Evolutionary conservation across 2,888 invertebrate genomes (phyloP).

Genomic region (Stenurella melanura): DNA sequence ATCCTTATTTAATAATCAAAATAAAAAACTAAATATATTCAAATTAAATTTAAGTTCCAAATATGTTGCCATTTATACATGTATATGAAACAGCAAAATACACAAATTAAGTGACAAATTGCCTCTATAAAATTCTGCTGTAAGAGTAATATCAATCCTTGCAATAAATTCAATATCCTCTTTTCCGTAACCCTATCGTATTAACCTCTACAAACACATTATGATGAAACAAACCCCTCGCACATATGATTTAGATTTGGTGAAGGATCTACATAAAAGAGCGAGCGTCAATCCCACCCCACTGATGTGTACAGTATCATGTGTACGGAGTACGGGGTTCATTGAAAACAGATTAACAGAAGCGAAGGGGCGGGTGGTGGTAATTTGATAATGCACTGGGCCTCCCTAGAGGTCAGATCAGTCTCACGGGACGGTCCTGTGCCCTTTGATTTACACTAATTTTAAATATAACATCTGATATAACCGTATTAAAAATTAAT

Average conservation of each 20-base stretch:
- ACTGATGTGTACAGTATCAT: slow-evolving; percentile 67
- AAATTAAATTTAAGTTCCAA: too few relatives aligned
- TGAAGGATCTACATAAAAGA: slow-evolving; percentile 39
- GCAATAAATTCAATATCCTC: slow-evolving; percentile 38
- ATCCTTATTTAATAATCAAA: too few relatives aligned
- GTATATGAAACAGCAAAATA: not conserved
- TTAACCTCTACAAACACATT: slow-evolving; percentile 59
- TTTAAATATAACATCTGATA: slow-evolving; percentile 74
- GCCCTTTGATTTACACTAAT: slow-evolving; percentile 75
- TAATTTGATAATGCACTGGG: slow-evolving; percentile 74
- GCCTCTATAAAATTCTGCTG: not conserved
- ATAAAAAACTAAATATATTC: too few relatives aligned
- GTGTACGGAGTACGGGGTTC: slow-evolving; percentile 68
- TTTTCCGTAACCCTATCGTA: slow-evolving; percentile 58
- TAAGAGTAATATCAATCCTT: not conserved
- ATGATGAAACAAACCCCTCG: slow-evolving; percentile 53
- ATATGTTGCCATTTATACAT: too few relatives aligned
- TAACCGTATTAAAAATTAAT: slow-evolving; percentile 74
- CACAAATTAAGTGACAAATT: not conserved
- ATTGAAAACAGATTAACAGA: slow-evolving; percentile 74
- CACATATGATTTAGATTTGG: slow-evolving; percentile 46
- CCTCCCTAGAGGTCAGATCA: slow-evolving; percentile 63
- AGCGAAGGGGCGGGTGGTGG: slow-evolving; percentile 72
- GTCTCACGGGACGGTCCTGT: slow-evolving; percentile 67
- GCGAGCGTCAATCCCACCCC: slow-evolving; percentile 47